A percentile compares a stretch with the other conserved stretches of the same genome.
Conservation (phyloP, 2,113 vertebrate species). For the Romanogobio albipinnatus region DNA sequence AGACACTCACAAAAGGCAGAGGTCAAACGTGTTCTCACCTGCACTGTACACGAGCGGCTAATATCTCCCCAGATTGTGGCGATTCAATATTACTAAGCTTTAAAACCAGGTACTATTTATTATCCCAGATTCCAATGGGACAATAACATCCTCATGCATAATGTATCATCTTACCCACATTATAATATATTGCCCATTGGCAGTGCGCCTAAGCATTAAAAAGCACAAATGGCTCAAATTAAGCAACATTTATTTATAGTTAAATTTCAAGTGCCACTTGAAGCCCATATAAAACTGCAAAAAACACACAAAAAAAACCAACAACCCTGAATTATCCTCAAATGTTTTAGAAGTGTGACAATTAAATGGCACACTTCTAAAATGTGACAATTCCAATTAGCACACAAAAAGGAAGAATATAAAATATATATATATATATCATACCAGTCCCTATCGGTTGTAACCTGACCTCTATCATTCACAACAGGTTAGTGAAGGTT, state of each 20-base stretch:
- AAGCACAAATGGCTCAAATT: constrained; percentile 17
- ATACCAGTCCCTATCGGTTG: too few species aligned
- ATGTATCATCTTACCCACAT: constrained; percentile 55
- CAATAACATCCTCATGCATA: constrained; percentile 58
- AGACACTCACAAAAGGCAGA: constrained; percentile 25
- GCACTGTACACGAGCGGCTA: background rate
- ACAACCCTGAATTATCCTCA: background rate
- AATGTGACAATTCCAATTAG: background rate
- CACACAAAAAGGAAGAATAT: background rate
- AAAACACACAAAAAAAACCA: background rate
- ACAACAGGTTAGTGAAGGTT: too few species aligned
- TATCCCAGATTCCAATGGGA: constrained; percentile 49
- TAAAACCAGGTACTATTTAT: constrained; percentile 58
- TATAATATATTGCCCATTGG: constrained; percentile 43
- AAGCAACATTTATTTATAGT: constrained; percentile 32
- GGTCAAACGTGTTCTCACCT: background rate
- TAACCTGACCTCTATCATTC: too few species aligned
- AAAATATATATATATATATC: too few species aligned
- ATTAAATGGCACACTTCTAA: too few species aligned
- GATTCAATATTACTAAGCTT: constrained; percentile 50
- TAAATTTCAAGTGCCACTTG: constrained; percentile 12
- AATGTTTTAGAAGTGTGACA: background rate
- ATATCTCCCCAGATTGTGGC: constrained; percentile 42
- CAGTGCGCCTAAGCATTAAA: constrained; percentile 25
- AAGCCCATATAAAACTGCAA: background rate